Conservation (phyloP, 2,113 vertebrate genomes). For the mouse (Mus musculus) region DNA sequence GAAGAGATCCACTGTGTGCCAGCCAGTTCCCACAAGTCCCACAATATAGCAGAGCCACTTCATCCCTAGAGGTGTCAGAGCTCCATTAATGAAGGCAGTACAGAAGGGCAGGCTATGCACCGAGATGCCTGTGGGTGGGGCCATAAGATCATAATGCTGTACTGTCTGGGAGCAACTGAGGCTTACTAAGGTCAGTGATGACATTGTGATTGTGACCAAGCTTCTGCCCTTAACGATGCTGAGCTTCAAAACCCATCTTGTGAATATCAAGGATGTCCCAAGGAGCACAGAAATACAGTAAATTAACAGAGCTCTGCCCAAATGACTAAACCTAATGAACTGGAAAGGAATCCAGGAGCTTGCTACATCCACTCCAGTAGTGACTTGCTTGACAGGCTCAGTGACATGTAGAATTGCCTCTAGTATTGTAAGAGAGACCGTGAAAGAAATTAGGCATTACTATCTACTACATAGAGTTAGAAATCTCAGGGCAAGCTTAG, state of each 20-base stretch:
- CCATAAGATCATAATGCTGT: background rate
- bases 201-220: background rate
- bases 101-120: background rate
- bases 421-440: too few relatives aligned
- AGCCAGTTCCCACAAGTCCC: background rate
- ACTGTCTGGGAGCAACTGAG: background rate
- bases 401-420: too few relatives aligned
- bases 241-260: background rate
- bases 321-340: background rate
- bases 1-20: background rate
- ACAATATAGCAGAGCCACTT: background rate
- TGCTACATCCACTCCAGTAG: too few relatives aligned
- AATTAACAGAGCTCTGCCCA: background rate
- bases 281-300: background rate
- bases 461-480: too few relatives aligned
- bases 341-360: conserved; percentile 81
- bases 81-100: too few relatives aligned
- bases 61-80: background rate
- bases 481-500: too few relatives aligned
- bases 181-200: background rate
- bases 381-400: too few relatives aligned
- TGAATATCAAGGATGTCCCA: conserved; percentile 24
- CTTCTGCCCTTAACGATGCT: background rate
- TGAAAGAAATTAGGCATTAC: too few relatives aligned
- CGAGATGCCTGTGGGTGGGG: too few relatives aligned